Evolutionary conservation across 2,888 invertebrate genomes (phyloP), one percentile per base, ranked within the genome.

Genomic region (Opisthograptis luteolata): DNA sequence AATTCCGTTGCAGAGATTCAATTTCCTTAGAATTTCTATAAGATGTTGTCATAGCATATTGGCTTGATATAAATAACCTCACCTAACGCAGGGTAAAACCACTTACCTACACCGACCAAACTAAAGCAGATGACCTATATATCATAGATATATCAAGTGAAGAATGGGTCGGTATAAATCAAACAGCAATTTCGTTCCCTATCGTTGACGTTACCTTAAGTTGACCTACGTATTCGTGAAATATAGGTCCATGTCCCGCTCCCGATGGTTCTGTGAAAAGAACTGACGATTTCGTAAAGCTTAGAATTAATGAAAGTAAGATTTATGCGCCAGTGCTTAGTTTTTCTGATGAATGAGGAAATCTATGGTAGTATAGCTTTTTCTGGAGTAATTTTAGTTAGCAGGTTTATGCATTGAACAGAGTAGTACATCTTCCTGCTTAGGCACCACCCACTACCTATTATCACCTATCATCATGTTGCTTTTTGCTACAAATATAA

Each of bases 181-280:
- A 70, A 65, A 60, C 43, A 53, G 58, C 61, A 64, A 64, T 70
- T 63, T 68, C 62, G 62, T 64, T 60, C 42, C 40, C 57, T 66
- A 66, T 66, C 70, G 58, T 60, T 59, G 62, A 53, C 59, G 47
- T 49, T 56, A 61, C 60, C 58, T 64, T 45, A 58, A 55, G 58
- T 62, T 65, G 67, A 64, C 62, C 68, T 67, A 64, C 40, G n/a
- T n/a, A 60, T 57, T 41, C 42, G 62, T 72, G 62, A 71, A 68
- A 66, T 68, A 73, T 67, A 59, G 61, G 62, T 54, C 62, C 57
- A 49, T 64, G 55, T 62, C 50, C 55, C 60, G 59, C 53, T 62
- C 50, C 55, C 60, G 59, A 45, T 64, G 62, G 55, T 51, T 62
- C 30, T 56, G 27, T 35, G 55, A 58, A 64, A 65, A 64, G 58